Percentiles rank a stretch among this genome's conserved stretches.
Evolutionary conservation across 2,113 vertebrate genomes (phyloP).

Genomic region (Lynx canadensis): DNA sequence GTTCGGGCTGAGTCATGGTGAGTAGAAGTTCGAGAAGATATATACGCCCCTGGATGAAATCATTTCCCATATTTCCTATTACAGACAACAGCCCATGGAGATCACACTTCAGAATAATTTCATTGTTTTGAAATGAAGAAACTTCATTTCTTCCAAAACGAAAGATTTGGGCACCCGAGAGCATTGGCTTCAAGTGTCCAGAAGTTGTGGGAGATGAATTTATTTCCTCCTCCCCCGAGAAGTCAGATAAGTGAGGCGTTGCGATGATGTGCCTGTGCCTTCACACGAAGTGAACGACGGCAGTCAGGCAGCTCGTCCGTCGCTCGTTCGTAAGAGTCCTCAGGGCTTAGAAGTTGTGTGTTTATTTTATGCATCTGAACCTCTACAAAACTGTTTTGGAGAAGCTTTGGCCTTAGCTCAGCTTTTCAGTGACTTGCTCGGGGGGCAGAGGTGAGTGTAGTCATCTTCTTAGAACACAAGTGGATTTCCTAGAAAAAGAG

Average conservation of each 20-base stretch:
- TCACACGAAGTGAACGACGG: not conserved
- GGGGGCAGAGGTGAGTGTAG: constrained; percentile 23
- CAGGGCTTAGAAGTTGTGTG: not conserved
- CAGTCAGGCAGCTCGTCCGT: not conserved
- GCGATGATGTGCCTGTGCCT: not conserved
- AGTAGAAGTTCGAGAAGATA: not conserved
- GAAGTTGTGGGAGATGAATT: not conserved
- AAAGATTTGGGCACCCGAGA: not conserved
- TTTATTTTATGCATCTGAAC: constrained; percentile 40
- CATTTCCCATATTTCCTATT: not conserved
- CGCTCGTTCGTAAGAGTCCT: not conserved
- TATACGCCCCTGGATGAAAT: not conserved
- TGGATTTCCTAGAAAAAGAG: constrained; percentile 79
- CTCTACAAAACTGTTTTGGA: constrained; percentile 40
- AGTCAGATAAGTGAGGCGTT: not conserved
- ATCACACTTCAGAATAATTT: not conserved
- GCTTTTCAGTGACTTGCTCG: constrained; percentile 23
- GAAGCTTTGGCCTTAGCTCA: constrained; percentile 29
- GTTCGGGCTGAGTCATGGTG: not conserved
- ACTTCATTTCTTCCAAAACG: not conserved
- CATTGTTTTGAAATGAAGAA: not conserved
- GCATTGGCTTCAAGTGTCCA: constrained; percentile 34
- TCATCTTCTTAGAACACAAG: constrained; percentile 77
- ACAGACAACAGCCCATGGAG: not conserved
- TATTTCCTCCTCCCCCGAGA: not conserved